Percentiles rank a stretch among this genome's conserved stretches.
These are phyloP conservation scores for Chaenodraco wilsoni DNA, from an alignment of 2,797 vertebrate genomes.

Conservation along the genomic window DNA sequence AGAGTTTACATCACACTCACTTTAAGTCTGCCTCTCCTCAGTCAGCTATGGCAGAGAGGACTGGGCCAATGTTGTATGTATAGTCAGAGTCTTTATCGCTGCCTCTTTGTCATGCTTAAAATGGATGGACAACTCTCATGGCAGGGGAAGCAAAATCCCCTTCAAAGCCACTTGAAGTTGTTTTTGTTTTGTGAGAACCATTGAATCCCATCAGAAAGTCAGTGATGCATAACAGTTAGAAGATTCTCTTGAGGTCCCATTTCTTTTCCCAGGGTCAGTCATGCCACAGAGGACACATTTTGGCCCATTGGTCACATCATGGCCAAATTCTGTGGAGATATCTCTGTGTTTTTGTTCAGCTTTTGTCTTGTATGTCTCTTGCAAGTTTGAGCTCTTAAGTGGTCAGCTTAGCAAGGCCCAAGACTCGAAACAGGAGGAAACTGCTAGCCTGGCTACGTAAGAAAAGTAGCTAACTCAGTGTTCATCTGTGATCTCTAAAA, in stretches of 20 bases:
- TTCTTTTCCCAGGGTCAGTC: background rate
- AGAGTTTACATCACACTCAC: slow-evolving; percentile 33
- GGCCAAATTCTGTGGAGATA: background rate
- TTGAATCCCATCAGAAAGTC: slow-evolving; percentile 25
- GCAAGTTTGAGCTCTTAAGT: too few relatives aligned
- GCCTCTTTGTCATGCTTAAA: slow-evolving; percentile 37
- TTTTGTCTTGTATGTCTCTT: background rate
- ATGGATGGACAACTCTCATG: slow-evolving; percentile 27
- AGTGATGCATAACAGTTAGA: slow-evolving; percentile 16
- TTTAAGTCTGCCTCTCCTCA: slow-evolving; percentile 46
- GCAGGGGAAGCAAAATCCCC: slow-evolving; percentile 10
- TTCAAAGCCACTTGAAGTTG: slow-evolving; percentile 32
- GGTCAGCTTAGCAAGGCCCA: too few relatives aligned
- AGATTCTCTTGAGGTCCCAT: background rate
- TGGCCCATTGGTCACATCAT: background rate
- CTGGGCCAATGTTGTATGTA: slow-evolving; percentile 22
- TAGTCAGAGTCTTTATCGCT: slow-evolving; percentile 38
- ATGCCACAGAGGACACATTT: background rate
- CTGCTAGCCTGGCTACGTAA: background rate
- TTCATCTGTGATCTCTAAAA: background rate
- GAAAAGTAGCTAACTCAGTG: background rate
- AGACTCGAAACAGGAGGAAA: background rate
- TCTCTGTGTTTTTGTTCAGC: background rate
- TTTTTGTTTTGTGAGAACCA: slow-evolving; percentile 28
- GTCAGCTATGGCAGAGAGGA: slow-evolving; percentile 39